Evolutionary conservation across 64 coral and sea anemone genomes (phyloP).

Genomic region (Actinia tenebrosa): DNA sequence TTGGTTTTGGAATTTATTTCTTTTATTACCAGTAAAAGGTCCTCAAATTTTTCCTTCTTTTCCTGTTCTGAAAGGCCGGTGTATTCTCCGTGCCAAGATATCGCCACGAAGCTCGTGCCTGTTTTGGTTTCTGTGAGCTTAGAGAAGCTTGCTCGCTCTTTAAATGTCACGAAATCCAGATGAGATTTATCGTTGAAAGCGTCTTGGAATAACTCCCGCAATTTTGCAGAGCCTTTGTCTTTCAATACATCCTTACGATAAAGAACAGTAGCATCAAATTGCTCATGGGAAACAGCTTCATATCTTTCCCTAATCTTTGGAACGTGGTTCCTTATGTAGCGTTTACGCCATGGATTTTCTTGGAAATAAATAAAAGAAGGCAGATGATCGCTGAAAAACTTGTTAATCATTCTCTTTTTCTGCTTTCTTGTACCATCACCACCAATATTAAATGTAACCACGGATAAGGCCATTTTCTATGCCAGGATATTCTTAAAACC

Average conservation of each 20-base stretch:
- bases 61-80: not conserved
- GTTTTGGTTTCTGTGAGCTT: not conserved
- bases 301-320: not conserved
- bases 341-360: not conserved
- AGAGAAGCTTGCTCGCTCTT: not conserved
- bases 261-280: not conserved
- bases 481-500: not conserved
- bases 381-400: not conserved
- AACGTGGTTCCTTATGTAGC: not conserved
- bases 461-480: not conserved
- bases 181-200: not conserved
- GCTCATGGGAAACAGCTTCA: not conserved
- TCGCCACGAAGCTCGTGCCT: not conserved
- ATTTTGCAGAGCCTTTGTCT: not conserved
- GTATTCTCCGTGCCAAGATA: conserved; percentile 2
- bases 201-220: not conserved
- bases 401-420: not conserved
- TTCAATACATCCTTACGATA: not conserved
- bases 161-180: not conserved
- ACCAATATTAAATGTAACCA: not conserved
- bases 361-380: not conserved
- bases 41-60: not conserved
- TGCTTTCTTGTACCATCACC: not conserved
- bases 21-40: not conserved
- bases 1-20: not conserved